Percentiles rank a stretch among this genome's conserved stretches.
phyloP scores from a whole-genome alignment of 2,888 invertebrate genomes.

The Parnassius mnemosyne region DNA sequence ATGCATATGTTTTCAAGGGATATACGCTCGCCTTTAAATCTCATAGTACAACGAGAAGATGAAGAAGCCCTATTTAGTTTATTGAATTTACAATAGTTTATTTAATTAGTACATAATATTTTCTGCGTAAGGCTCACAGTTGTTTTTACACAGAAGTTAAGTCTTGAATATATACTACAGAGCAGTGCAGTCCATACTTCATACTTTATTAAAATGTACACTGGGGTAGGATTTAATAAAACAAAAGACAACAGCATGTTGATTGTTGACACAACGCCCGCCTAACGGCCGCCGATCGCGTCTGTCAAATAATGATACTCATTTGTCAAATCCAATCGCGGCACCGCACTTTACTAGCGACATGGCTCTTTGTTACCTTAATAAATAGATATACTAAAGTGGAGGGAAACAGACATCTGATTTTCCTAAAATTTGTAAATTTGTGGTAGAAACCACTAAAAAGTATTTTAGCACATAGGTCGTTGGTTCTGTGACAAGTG shows the following conservation, averaged over 20 bases:
- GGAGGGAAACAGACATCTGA: conserved; percentile 24
- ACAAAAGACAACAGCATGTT: conserved; percentile 76
- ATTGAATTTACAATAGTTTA: too few relatives aligned
- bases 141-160: too few relatives aligned
- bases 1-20: too few relatives aligned
- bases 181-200: conserved; percentile 28
- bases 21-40: too few relatives aligned
- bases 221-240: conserved; percentile 69
- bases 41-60: too few relatives aligned
- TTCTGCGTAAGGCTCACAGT: too few relatives aligned
- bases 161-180: neutral
- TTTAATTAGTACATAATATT: too few relatives aligned
- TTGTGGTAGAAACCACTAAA: too few relatives aligned
- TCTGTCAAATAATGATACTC: conserved; percentile 78
- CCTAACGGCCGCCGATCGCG: conserved; percentile 55
- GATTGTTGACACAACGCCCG: conserved; percentile 63
- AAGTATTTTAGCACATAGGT: too few relatives aligned
- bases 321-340: conserved; percentile 76
- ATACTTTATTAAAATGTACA: conserved; percentile 54
- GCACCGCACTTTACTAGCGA: conserved; percentile 30
- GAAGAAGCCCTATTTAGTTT: too few relatives aligned
- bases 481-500: too few relatives aligned
- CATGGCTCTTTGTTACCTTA: conserved; percentile 39
- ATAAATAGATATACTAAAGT: conserved; percentile 32
- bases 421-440: neutral